Evolutionary conservation across 2,113 vertebrate genomes (phyloP).

Genomic region (Hystrix brachyura): DNA sequence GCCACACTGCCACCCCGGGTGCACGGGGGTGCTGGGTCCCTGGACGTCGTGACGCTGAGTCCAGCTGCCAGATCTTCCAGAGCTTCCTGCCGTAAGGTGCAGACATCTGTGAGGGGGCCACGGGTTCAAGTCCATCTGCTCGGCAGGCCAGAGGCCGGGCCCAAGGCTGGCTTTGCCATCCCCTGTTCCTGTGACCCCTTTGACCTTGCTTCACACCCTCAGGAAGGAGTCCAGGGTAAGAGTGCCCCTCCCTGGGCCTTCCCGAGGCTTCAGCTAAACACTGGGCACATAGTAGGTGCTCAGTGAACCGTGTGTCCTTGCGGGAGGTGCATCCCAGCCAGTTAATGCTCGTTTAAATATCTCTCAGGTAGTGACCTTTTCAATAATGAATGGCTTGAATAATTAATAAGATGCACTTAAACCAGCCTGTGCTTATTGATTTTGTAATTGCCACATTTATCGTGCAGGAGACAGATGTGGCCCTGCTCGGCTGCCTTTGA

Average conservation of each 20-base stretch:
- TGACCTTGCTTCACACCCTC: background rate
- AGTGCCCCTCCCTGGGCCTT: background rate
- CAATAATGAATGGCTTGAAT: constrained; percentile 57
- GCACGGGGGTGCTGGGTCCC: background rate
- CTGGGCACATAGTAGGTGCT: fast-evolving
- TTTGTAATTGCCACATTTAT: background rate
- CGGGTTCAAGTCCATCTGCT: background rate
- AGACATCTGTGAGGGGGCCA: background rate
- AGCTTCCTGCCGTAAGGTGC: fast-evolving
- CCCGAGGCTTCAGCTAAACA: background rate
- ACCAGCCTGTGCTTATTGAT: background rate
- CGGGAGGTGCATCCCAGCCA: fast-evolving
- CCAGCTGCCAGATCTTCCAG: background rate
- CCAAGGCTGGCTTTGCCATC: background rate
- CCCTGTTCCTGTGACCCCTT: background rate
- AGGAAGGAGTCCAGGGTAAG: background rate
- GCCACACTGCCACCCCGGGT: background rate
- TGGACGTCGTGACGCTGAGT: fast-evolving
- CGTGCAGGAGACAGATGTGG: background rate
- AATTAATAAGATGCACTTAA: constrained; percentile 43
- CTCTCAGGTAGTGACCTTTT: background rate
- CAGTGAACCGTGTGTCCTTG: background rate
- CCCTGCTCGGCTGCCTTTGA: background rate
- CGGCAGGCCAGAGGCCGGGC: fast-evolving
- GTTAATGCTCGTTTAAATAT: background rate